These are phyloP conservation scores for Gila robusta DNA, from an alignment of 2,797 vertebrate genomes.

Conservation along the genomic window DNA sequence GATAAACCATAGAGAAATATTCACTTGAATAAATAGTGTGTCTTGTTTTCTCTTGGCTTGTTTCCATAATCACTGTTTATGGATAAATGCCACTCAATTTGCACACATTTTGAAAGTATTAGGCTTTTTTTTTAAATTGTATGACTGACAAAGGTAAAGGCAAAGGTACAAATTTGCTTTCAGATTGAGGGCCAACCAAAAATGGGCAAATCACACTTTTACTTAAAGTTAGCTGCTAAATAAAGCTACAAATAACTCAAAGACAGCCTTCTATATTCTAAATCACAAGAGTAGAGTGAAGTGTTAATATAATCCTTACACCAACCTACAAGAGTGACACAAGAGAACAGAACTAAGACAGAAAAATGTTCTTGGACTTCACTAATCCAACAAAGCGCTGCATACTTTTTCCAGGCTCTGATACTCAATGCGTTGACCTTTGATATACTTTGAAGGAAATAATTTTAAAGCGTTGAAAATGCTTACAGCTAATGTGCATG, in stretches of 20 bases:
- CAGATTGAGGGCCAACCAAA: not conserved
- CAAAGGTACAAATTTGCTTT: not conserved
- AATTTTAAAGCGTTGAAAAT: conserved; percentile 36
- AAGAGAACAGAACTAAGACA: conserved; percentile 45
- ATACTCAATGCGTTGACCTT: conserved; percentile 34
- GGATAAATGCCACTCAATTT: not conserved
- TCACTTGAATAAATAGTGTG: not conserved
- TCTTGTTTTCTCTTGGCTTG: not conserved
- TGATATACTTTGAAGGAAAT: conserved; percentile 47
- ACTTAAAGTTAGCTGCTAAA: not conserved
- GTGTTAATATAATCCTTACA: conserved; percentile 35
- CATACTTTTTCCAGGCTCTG: conserved; percentile 22
- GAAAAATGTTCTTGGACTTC: conserved; percentile 39
- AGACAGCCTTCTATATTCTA: not conserved
- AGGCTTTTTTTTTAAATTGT: not conserved
- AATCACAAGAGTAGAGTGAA: not conserved
- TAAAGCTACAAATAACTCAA: not conserved
- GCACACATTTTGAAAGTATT: too few relatives aligned
- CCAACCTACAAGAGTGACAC: conserved; percentile 20
- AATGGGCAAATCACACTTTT: not conserved
- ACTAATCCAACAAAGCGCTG: conserved; percentile 54
- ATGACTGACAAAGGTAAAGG: not conserved
- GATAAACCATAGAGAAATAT: not conserved
- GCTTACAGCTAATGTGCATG: conserved; percentile 41
- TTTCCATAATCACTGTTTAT: not conserved